Evolutionary conservation across 2,888 invertebrate species (phyloP).

Genomic region (Cantharis lateralis): DNA sequence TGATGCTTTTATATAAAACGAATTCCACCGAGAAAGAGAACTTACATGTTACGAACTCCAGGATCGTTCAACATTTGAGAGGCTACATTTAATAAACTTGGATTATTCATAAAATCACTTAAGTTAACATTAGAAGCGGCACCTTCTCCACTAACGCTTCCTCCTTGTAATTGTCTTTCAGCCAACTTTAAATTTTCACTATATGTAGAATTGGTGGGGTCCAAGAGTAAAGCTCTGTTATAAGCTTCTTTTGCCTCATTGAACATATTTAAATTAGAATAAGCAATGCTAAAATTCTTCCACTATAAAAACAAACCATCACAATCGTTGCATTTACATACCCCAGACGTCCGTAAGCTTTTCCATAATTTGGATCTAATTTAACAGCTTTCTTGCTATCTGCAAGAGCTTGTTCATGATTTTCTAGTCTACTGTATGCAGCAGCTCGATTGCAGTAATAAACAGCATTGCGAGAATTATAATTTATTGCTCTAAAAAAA

Average conservation of each 20-base stretch:
- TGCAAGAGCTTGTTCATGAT: conserved; percentile 81
- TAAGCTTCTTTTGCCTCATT: conserved; percentile 86
- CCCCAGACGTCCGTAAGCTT: conserved; percentile 93
- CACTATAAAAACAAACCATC: background rate
- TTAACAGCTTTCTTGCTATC: conserved; percentile 90
- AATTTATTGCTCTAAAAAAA: conserved; percentile 77
- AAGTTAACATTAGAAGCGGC: conserved; percentile 58
- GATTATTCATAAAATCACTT: conserved; percentile 75
- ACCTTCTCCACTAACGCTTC: background rate
- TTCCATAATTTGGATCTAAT: conserved; percentile 90
- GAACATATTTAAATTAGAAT: conserved; percentile 80
- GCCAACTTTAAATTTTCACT: conserved; percentile 83
- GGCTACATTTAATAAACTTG: conserved; percentile 82
- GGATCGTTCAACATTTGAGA: conserved; percentile 85
- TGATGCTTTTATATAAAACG: background rate
- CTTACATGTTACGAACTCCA: conserved; percentile 73
- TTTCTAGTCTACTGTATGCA: conserved; percentile 86
- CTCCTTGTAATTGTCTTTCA: conserved; percentile 62
- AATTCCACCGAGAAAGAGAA: conserved; percentile 4
- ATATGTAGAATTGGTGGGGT: conserved; percentile 91
- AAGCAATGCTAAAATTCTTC: conserved; percentile 65
- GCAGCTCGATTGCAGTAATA: conserved; percentile 98
- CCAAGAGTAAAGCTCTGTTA: conserved; percentile 84
- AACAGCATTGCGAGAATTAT: conserved; percentile 88
- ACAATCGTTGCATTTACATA: conserved; percentile 42